phyloP scores from a whole-genome alignment of 1,140 invertebrate genomes.

The Mactra quadrangularis region DNA sequence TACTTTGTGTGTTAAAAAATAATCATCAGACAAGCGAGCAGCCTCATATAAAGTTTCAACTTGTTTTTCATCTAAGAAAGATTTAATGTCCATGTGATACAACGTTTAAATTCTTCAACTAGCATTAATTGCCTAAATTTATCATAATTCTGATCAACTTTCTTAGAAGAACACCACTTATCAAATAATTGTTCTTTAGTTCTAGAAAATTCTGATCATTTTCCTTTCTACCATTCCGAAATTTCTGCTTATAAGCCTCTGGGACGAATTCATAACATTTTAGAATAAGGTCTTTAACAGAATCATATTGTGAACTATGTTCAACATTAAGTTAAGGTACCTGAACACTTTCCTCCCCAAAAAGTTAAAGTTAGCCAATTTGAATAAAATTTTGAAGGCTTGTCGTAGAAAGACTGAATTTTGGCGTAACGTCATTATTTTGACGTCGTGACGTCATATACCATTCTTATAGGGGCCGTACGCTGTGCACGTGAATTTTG shows the following conservation, averaged over 20 bases:
- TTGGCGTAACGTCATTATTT: no score
- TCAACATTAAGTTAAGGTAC: constrained; percentile 28
- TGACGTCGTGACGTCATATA: no score
- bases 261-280: constrained; percentile 71
- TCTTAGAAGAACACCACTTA: constrained; percentile 56
- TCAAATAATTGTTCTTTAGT: constrained; percentile 60
- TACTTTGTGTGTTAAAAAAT: constrained; percentile 54
- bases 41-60: constrained; percentile 45
- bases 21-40: constrained; percentile 52
- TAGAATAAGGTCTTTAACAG: constrained; percentile 59
- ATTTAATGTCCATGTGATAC: constrained; percentile 52
- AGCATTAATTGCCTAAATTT: constrained; percentile 62
- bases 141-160: constrained; percentile 61
- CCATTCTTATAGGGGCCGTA: no score
- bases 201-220: constrained; percentile 65
- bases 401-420: no score
- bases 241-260: constrained; percentile 67
- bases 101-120: constrained; percentile 67
- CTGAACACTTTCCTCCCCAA: no score
- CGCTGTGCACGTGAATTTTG: no score
- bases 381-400: no score
- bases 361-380: no score
- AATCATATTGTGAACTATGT: constrained; percentile 58
- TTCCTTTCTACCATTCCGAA: constrained; percentile 55
- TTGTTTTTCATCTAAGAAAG: constrained; percentile 57